Evolutionary conservation across 2,888 invertebrate species (phyloP).

Genomic region (Hoplodrina ambigua): DNA sequence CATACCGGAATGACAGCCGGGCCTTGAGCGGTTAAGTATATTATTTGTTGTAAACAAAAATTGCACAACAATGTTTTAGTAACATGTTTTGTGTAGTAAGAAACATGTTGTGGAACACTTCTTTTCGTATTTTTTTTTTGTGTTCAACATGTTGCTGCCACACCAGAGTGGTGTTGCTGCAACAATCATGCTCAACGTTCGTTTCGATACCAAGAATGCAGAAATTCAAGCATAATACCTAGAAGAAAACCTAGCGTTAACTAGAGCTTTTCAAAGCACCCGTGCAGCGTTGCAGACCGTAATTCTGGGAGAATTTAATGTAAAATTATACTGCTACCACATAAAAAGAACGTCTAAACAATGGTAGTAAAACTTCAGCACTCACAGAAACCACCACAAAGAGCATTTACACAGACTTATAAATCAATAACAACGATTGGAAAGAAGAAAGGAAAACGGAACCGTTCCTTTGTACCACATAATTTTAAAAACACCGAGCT

Average conservation of each 20-base stretch:
- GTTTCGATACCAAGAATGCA: background rate
- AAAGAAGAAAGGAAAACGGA: slow-evolving; percentile 10
- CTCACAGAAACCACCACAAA: slow-evolving; percentile 24
- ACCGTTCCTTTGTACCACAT: background rate
- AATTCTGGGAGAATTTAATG: slow-evolving; percentile 2
- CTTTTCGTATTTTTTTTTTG: too few species aligned
- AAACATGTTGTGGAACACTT: background rate
- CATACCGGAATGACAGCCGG: too few species aligned
- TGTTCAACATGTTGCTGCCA: too few species aligned
- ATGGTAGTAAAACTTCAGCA: slow-evolving; percentile 17
- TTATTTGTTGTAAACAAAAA: background rate
- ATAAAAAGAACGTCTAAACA: slow-evolving; percentile 16
- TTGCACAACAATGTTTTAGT: background rate
- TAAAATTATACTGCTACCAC: slow-evolving; percentile 19
- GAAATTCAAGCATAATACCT: background rate
- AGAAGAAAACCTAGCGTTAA: background rate
- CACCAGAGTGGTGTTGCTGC: background rate
- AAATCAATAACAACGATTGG: slow-evolving; percentile 36
- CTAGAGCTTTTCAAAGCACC: background rate
- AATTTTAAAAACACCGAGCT: background rate
- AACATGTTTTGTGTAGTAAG: background rate
- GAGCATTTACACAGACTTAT: slow-evolving; percentile 17
- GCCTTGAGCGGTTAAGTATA: too few species aligned
- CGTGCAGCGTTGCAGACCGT: slow-evolving; percentile 2
- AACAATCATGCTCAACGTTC: background rate